These are phyloP conservation scores for Thamnophis elegans DNA, from an alignment of 2,797 vertebrate genomes.

Conservation along the genomic window DNA sequence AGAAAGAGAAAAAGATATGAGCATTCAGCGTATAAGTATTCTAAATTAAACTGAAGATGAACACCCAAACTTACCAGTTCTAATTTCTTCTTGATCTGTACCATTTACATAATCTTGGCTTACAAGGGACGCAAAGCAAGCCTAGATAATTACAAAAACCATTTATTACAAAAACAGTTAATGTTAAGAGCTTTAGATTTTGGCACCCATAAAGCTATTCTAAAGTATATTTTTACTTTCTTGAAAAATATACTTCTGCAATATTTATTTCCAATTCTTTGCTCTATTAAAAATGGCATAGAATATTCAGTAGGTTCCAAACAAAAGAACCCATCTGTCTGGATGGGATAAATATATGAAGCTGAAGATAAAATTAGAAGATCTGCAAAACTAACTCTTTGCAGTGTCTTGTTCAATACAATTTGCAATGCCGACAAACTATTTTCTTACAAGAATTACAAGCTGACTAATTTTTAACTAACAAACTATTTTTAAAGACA, in stretches of 20 bases:
- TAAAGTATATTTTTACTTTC: not conserved
- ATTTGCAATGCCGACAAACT: not conserved
- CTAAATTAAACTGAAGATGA: not conserved
- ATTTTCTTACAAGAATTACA: not conserved
- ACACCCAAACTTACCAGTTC: conserved; percentile 82
- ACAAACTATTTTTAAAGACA: not conserved
- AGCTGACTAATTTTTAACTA: not conserved
- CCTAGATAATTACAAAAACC: conserved; percentile 68
- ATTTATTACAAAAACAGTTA: not conserved
- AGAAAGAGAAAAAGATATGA: not conserved
- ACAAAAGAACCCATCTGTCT: too few relatives aligned
- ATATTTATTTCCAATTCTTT: not conserved
- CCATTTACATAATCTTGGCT: conserved; percentile 98
- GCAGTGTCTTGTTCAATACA: not conserved
- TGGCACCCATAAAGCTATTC: not conserved
- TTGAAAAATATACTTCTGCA: not conserved
- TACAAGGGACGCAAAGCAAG: conserved; percentile 95
- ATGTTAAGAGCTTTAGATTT: not conserved
- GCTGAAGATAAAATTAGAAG: not conserved
- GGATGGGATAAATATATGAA: not conserved
- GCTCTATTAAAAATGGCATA: not conserved
- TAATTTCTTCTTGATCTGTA: conserved; percentile 96
- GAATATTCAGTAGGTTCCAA: not conserved
- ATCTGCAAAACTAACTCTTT: not conserved
- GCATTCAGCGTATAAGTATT: not conserved